phyloP scores from a whole-genome alignment of 1,140 invertebrate species.

The Dreissena rostriformis region DNA sequence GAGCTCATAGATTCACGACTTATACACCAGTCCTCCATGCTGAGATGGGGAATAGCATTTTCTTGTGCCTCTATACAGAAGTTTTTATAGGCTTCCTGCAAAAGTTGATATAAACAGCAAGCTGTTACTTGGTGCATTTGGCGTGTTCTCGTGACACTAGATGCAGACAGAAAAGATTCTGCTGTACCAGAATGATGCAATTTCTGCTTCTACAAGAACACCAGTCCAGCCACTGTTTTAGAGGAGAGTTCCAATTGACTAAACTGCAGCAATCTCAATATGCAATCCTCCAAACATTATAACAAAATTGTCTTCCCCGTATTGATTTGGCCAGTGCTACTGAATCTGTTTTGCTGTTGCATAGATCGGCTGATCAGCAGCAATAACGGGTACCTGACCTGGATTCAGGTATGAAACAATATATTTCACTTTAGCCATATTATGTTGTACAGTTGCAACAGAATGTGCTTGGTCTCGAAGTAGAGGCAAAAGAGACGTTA shows the following conservation, averaged over 20 bases:
- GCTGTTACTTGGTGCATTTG: not conserved
- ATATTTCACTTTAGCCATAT: conserved; percentile 59
- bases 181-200: not conserved
- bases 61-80: not conserved
- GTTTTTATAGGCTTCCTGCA: not conserved
- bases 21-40: conserved; percentile 12
- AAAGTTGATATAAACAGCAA: not conserved
- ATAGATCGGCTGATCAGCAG: conserved; percentile 62
- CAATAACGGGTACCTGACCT: conserved; percentile 57
- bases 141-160: conserved; percentile 1
- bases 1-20: not conserved
- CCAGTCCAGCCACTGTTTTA: not conserved
- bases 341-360: conserved; percentile 61
- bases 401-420: conserved; percentile 60
- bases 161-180: conserved; percentile 8
- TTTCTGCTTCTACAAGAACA: not conserved
- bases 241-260: conserved; percentile 15
- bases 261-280: conserved; percentile 4
- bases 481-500: conserved; percentile 46
- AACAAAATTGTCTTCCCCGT: conserved; percentile 19
- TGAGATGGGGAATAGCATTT: not conserved
- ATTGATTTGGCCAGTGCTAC: conserved; percentile 55
- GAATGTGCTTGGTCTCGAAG: conserved; percentile 53
- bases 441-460: conserved; percentile 60
- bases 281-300: conserved; percentile 12